Percentiles rank a stretch among this genome's conserved stretches.
Evolutionary conservation across 2,797 vertebrate genomes (phyloP).

Genomic region (Melanotaenia maccullochi): DNA sequence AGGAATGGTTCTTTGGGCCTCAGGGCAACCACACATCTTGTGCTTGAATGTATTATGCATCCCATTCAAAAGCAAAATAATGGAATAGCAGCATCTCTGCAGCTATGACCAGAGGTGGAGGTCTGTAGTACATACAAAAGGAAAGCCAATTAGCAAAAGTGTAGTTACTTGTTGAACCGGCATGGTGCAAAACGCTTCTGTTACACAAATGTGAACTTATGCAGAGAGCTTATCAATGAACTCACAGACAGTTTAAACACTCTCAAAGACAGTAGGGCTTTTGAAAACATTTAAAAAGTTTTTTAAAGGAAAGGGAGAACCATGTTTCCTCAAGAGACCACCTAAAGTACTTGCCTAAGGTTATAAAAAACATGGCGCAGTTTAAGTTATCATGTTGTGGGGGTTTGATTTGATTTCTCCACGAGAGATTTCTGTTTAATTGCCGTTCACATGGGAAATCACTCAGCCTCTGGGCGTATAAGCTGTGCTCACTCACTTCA

Average conservation of each 20-base stretch:
- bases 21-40: conserved; percentile 45
- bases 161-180: neutral
- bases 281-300: conserved; percentile 37
- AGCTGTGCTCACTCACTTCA: conserved; percentile 38
- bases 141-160: neutral
- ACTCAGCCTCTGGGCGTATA: conserved; percentile 56
- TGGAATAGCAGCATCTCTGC: conserved; percentile 38
- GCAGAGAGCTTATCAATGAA: conserved; percentile 55
- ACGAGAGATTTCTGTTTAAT: conserved; percentile 72
- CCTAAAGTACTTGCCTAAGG: conserved; percentile 45
- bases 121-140: neutral
- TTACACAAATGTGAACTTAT: conserved; percentile 57
- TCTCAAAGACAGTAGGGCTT: conserved; percentile 33
- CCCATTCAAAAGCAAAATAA: conserved; percentile 47
- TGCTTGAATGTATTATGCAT: conserved; percentile 48
- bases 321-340: conserved; percentile 52
- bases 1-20: conserved; percentile 57
- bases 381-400: conserved; percentile 38
- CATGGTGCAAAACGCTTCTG: conserved; percentile 12
- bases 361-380: conserved; percentile 46
- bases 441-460: conserved; percentile 68
- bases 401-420: conserved; percentile 66
- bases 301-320: conserved; percentile 31
- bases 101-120: neutral
- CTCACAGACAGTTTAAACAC: conserved; percentile 45